Conservation (phyloP, 2,797 vertebrate genomes). For the Champsocephalus esox region DNA sequence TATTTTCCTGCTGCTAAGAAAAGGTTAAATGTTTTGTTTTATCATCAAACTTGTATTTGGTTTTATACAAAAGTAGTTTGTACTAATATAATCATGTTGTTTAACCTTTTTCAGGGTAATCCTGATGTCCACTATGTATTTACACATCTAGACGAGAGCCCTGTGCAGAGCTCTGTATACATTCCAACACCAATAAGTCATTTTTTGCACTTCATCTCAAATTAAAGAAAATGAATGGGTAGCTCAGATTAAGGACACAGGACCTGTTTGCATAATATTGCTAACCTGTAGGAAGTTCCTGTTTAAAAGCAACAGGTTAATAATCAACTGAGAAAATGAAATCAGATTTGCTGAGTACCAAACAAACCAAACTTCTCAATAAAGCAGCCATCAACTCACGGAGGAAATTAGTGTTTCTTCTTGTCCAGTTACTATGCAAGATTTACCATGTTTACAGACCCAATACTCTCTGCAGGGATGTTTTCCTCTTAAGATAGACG, state of each 20-base stretch:
- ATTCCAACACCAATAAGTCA: conserved; percentile 30
- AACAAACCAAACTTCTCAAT: too few species aligned
- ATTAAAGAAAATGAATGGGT: conserved; percentile 12
- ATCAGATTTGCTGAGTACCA: too few species aligned
- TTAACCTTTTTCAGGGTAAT: background rate
- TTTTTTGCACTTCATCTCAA: conserved; percentile 20
- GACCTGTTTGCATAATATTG: conserved; percentile 5
- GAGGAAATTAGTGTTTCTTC: background rate
- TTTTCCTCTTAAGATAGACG: background rate
- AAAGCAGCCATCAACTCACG: background rate
- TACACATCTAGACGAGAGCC: background rate
- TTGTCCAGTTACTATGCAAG: background rate
- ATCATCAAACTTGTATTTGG: background rate
- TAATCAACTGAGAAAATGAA: background rate
- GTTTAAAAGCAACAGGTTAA: background rate
- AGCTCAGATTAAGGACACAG: background rate
- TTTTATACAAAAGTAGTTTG: accelerated
- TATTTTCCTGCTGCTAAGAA: background rate
- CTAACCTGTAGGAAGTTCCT: background rate
- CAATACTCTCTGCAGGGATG: background rate
- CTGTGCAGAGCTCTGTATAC: background rate
- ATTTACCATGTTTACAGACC: background rate
- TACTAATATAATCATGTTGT: background rate
- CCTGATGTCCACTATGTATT: background rate
- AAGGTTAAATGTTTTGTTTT: background rate